Conservation (phyloP, 2,888 invertebrate genomes). For the Eupeodes luniger region DNA sequence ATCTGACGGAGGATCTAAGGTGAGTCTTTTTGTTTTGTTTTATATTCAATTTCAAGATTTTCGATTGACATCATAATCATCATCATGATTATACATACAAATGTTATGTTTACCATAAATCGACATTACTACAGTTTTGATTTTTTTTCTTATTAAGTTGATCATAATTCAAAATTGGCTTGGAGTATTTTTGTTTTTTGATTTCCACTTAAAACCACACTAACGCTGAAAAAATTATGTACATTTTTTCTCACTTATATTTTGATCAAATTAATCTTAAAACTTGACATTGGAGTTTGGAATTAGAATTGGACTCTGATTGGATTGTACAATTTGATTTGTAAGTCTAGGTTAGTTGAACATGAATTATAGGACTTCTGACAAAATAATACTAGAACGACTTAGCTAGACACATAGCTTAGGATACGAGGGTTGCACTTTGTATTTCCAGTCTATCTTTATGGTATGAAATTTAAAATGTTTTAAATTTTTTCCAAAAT, state of each 20-base stretch:
- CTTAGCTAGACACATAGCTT: too few relatives aligned
- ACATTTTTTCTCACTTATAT: background rate
- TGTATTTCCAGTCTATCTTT: too few relatives aligned
- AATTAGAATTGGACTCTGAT: background rate
- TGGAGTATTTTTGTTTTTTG: constrained; percentile 27
- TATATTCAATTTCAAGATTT: background rate
- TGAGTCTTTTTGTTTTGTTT: constrained; percentile 31
- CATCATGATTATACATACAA: constrained; percentile 4
- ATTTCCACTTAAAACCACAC: constrained; percentile 27
- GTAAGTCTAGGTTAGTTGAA: too few relatives aligned
- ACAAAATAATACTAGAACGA: too few relatives aligned
- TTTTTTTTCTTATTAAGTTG: constrained; percentile 38
- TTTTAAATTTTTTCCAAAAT: too few relatives aligned
- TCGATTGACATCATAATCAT: background rate
- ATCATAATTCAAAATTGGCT: constrained; percentile 60
- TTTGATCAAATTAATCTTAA: constrained; percentile 9
- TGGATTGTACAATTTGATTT: background rate
- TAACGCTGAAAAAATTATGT: constrained; percentile 44
- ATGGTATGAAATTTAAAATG: too few relatives aligned
- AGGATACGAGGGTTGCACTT: too few relatives aligned
- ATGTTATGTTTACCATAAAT: constrained; percentile 29
- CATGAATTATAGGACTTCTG: too few relatives aligned
- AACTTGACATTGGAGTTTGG: constrained; percentile 36
- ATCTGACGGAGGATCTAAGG: constrained; percentile 66
- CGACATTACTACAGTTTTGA: constrained; percentile 26